Percentiles rank a stretch among this genome's conserved stretches.
These are phyloP conservation scores for Dipodomys stephensi DNA, from an alignment of 2,113 vertebrate genomes.

Conservation along the genomic window DNA sequence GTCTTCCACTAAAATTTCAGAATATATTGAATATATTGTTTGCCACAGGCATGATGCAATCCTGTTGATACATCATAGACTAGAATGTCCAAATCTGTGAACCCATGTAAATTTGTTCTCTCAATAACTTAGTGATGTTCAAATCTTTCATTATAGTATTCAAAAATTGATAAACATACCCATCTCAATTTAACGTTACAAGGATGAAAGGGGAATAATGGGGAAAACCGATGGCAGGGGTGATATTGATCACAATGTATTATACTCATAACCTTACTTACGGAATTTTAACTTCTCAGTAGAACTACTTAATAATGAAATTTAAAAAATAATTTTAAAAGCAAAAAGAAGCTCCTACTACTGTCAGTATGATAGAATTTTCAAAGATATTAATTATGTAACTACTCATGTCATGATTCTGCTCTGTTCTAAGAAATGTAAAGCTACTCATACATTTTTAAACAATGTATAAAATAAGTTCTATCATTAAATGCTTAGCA, in stretches of 20 bases:
- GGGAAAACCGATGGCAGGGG: no score
- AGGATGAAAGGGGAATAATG: no score
- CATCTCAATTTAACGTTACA: no score
- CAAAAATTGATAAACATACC: not conserved
- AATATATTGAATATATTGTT: not conserved
- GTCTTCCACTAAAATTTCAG: not conserved
- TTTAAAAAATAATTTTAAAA: not conserved
- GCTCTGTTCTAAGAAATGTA: constrained; percentile 55
- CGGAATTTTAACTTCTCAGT: no score
- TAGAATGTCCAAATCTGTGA: not conserved
- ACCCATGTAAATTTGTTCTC: not conserved
- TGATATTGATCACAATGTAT: no score
- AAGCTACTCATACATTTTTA: constrained; percentile 70
- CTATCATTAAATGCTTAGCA: constrained; percentile 62
- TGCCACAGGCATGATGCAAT: not conserved
- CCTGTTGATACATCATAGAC: fast-evolving
- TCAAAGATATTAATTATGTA: constrained; percentile 58
- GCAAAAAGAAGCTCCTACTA: not conserved
- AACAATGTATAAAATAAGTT: constrained; percentile 60
- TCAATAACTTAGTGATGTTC: not conserved
- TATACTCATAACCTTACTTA: no score
- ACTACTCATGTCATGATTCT: constrained; percentile 25
- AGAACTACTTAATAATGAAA: no score
- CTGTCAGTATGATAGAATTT: constrained; percentile 9
- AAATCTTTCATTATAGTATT: not conserved